Evolutionary conservation across 2,113 vertebrate species (phyloP).

Genomic region (Trogon melanurus): DNA sequence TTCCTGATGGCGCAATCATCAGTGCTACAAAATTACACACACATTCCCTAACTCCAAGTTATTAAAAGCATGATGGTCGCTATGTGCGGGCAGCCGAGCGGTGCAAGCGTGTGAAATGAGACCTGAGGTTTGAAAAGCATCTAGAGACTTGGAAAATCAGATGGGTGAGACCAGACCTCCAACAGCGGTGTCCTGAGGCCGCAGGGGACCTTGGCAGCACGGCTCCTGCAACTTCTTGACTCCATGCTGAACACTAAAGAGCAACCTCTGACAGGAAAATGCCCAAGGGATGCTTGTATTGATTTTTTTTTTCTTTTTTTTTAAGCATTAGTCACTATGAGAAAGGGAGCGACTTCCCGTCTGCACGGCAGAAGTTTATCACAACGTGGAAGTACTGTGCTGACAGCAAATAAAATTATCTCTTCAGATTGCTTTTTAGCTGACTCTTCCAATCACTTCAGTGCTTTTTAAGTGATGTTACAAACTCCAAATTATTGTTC

Average conservation of each 20-base stretch:
- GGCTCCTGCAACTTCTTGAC: not conserved
- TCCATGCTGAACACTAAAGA: not conserved
- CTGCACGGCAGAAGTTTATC: not conserved
- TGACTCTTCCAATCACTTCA: not conserved
- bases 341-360: not conserved
- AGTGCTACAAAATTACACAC: not conserved
- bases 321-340: not conserved
- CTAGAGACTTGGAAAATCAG: not conserved
- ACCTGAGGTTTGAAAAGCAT: not conserved
- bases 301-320: not conserved
- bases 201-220: not conserved
- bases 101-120: not conserved
- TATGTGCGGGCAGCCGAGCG: not conserved
- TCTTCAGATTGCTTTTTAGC: not conserved
- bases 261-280: not conserved
- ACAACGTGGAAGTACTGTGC: not conserved
- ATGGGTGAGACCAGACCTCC: not conserved
- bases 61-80: not conserved
- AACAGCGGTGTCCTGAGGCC: not conserved
- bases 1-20: not conserved
- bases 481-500: not conserved
- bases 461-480: not conserved
- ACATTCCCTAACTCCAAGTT: not conserved
- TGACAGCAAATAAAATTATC: constrained; percentile 29
- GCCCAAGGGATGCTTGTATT: not conserved